Conservation (phyloP, 2,888 invertebrate species). For the Conomelus anceps region DNA sequence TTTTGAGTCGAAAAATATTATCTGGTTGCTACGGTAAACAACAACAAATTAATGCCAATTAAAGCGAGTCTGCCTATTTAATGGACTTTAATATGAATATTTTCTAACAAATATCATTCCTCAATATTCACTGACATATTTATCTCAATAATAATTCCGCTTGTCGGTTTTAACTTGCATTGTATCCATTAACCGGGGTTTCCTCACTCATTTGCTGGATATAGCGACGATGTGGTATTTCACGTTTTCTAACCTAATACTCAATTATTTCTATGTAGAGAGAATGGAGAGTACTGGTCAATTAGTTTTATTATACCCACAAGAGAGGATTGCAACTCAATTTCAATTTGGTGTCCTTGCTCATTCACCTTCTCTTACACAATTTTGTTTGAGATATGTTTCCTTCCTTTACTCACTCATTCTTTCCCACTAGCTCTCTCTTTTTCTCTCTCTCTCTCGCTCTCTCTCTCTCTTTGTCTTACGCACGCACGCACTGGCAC, state of each 20-base stretch:
- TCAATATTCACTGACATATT: no score
- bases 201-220: no score
- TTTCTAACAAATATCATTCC: no score
- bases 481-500: background rate
- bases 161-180: no score
- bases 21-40: no score
- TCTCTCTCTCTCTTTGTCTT: background rate
- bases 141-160: no score
- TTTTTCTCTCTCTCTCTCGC: background rate
- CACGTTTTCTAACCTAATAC: background rate
- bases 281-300: background rate
- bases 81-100: no score
- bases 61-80: no score
- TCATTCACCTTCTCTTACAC: background rate
- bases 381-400: background rate
- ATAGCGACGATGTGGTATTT: no score
- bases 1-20: no score
- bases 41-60: no score
- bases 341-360: background rate
- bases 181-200: no score
- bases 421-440: background rate
- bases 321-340: background rate
- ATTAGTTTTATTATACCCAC: background rate
- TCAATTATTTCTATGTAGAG: background rate
- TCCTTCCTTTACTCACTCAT: background rate